Percentiles rank a stretch among this genome's conserved stretches.
Conservation (phyloP, 2,113 vertebrate species). For the Porphyrio hochstetteri region DNA sequence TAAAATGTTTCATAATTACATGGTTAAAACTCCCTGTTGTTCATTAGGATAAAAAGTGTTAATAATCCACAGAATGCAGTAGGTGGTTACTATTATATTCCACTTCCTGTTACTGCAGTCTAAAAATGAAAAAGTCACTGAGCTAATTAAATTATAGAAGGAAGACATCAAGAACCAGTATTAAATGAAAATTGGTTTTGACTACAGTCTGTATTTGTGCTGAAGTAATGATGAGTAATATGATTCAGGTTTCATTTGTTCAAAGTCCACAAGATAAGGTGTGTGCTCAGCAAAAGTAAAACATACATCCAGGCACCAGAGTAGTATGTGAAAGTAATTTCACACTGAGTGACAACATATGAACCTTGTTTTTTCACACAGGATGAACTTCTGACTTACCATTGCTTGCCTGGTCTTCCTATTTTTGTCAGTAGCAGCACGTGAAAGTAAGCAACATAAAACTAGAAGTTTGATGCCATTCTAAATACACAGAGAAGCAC, state of each 20-base stretch:
- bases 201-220: neutral
- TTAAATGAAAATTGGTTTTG: conserved; percentile 7
- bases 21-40: neutral
- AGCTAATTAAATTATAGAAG: neutral
- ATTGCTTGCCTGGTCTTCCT: neutral
- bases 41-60: neutral
- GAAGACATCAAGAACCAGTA: neutral
- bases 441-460: neutral
- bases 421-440: neutral
- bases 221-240: neutral
- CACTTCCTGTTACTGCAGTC: neutral
- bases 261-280: neutral
- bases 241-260: conserved; percentile 16
- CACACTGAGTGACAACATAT: neutral
- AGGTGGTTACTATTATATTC: neutral
- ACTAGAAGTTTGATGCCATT: neutral
- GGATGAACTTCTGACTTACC: neutral
- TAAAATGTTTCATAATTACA: neutral
- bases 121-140: neutral
- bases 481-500: neutral
- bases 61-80: neutral
- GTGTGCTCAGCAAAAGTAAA: neutral
- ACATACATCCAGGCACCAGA: neutral
- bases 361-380: neutral
- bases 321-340: neutral